Conservation (phyloP, 2,113 vertebrate species). For the Lepus europaeus region DNA sequence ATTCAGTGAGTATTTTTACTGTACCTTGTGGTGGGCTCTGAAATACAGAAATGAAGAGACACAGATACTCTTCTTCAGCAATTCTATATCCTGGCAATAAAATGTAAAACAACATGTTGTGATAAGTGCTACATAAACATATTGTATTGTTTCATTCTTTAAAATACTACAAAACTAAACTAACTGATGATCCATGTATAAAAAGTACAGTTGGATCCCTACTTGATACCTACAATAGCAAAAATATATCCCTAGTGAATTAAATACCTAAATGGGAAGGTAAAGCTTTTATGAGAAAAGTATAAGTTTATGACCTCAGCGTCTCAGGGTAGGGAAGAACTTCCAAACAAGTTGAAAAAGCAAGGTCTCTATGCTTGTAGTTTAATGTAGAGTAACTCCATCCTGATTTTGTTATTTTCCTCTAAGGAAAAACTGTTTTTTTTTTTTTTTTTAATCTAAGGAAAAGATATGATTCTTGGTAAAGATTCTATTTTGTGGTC, state of each 20-base stretch:
- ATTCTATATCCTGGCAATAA: background rate
- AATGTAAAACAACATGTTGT: background rate
- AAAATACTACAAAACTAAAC: background rate
- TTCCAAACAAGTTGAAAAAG: background rate
- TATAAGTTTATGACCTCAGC: constrained; percentile 5
- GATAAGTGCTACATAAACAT: background rate
- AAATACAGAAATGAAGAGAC: constrained; percentile 54
- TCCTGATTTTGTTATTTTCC: constrained; percentile 13
- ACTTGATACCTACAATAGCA: background rate
- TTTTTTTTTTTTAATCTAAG: constrained; percentile 22
- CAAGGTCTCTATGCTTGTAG: constrained; percentile 8
- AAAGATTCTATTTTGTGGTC: background rate
- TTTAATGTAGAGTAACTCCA: background rate
- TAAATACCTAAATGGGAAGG: constrained; percentile 20
- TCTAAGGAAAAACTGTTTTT: background rate
- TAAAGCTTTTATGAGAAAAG: background rate
- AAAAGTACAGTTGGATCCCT: constrained; percentile 35
- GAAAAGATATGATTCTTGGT: background rate
- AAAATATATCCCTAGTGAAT: constrained; percentile 23
- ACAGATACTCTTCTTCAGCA: background rate
- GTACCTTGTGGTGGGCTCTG: background rate
- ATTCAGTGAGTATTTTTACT: background rate
- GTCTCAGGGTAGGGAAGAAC: background rate
- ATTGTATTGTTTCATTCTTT: constrained; percentile 30
- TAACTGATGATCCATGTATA: background rate